Evolutionary conservation across 2,888 invertebrate species (phyloP).

Genomic region (Marasmarcha lunaedactyla): DNA sequence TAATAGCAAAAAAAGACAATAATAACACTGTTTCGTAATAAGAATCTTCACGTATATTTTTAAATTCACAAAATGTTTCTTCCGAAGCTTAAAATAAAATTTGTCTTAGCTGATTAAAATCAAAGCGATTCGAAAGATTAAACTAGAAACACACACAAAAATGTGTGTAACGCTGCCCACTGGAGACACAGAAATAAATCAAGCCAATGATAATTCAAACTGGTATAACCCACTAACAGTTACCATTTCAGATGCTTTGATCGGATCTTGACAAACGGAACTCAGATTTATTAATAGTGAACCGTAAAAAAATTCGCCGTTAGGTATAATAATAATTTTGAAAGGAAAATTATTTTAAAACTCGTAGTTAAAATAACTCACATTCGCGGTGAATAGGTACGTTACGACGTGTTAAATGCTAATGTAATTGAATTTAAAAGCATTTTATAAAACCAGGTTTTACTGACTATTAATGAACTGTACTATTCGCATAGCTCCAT

Average conservation of each 20-base stretch:
- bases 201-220: constrained; percentile 72
- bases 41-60: not conserved
- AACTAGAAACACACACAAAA: constrained; percentile 33
- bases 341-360: too few species aligned
- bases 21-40: not conserved
- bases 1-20: not conserved
- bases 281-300: too few species aligned
- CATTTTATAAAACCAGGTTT: too few species aligned
- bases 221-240: constrained; percentile 71
- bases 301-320: too few species aligned
- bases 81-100: constrained; percentile 2
- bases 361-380: too few species aligned
- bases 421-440: too few species aligned
- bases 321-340: too few species aligned
- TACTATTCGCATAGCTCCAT: too few species aligned
- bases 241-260: constrained; percentile 71
- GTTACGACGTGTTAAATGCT: too few species aligned
- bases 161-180: constrained; percentile 62
- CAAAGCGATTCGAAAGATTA: constrained; percentile 24
- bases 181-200: constrained; percentile 70
- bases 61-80: not conserved
- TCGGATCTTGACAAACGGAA: constrained; percentile 52
- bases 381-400: too few species aligned
- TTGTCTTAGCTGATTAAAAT: constrained; percentile 9
- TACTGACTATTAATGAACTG: too few species aligned